These are phyloP conservation scores for Drosophila antonietae DNA, from an alignment of 2,888 invertebrate species.

Conservation along the genomic window DNA sequence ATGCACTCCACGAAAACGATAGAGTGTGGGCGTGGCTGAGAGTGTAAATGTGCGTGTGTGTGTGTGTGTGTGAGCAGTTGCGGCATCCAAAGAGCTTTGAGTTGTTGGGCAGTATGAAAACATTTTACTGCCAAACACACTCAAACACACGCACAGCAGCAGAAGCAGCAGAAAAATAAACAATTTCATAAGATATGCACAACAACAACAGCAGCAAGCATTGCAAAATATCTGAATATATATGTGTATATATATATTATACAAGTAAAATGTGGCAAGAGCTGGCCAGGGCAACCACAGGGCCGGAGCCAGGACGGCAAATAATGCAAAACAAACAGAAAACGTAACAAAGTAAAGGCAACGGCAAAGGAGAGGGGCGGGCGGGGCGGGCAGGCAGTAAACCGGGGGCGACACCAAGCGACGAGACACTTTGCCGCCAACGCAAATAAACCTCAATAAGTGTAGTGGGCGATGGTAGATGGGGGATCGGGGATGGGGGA, in stretches of 20 bases:
- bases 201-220: slow-evolving; percentile 32
- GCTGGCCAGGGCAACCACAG: slow-evolving; percentile 54
- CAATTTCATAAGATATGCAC: slow-evolving; percentile 78
- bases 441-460: slow-evolving; percentile 68
- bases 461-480: background rate
- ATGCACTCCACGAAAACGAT: slow-evolving; percentile 73
- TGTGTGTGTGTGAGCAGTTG: slow-evolving; percentile 10
- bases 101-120: slow-evolving; percentile 69
- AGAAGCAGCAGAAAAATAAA: slow-evolving; percentile 66
- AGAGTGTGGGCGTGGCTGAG: slow-evolving; percentile 15
- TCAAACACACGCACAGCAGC: slow-evolving; percentile 40
- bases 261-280: slow-evolving; percentile 43
- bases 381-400: background rate
- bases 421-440: slow-evolving; percentile 81
- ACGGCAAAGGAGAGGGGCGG: background rate
- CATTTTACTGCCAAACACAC: slow-evolving; percentile 62
- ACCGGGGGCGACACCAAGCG: slow-evolving; percentile 50
- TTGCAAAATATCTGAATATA: slow-evolving; percentile 75
- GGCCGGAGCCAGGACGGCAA: slow-evolving; percentile 39
- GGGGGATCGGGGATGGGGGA: no score
- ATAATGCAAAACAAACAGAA: slow-evolving; percentile 79
- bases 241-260: slow-evolving; percentile 10
- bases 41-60: slow-evolving; percentile 5
- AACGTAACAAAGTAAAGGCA: slow-evolving; percentile 43
- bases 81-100: slow-evolving; percentile 44